Base-by-base conservation (phyloP, 1,140 invertebrate species). In the Panonychus citri region DNA sequence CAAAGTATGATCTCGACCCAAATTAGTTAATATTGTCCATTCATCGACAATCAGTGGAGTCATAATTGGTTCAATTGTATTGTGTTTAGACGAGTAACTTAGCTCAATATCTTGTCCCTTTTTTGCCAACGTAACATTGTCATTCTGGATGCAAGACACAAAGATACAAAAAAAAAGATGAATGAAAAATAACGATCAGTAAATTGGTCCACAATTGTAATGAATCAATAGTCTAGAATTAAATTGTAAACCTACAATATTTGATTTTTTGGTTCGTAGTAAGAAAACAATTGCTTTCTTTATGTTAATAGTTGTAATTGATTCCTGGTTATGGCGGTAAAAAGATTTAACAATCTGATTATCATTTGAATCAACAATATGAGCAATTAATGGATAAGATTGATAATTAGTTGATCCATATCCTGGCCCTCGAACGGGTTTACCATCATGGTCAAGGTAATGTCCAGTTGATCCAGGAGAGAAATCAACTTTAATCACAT, bases 1-100 rank as follows among this genome's bases (percentile, higher is more conserved):
- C 12, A 60, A 15, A 17, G 52, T 21, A 40, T 60, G 59, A 53
- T 60, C 59, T 15, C 27, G 26, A 17, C 19, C 53, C 19, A 60
- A 46, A n/a, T 57, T n/a, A 3, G 52, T 30, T 13, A 12, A 24
- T 15, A 55, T 54, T 28, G 46, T 28, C 55, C 56, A 60, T 24
- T 57, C 27, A 37, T 60, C 56, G 7, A 19, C 17, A 15, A 57
- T 43, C n/a, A 42, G 12, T 21, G 59, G 59, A 53, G 5, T 34
- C 30, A 34, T 34, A 12, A 34, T 34, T 5, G 30, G 30, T 12
- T 34, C 30, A 7, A 34, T 34, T 34, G 5, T 34, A 34, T 34
- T 12, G 5, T 5, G 5, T 12, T 34, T 46, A n/a, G 43, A 46
- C 10, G 43, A 46, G n/a, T 28, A 27, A 24, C 13, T 15, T 51